These are phyloP conservation scores for Cuniculus paca DNA, from an alignment of 2,797 vertebrate species.

Conservation along the genomic window DNA sequence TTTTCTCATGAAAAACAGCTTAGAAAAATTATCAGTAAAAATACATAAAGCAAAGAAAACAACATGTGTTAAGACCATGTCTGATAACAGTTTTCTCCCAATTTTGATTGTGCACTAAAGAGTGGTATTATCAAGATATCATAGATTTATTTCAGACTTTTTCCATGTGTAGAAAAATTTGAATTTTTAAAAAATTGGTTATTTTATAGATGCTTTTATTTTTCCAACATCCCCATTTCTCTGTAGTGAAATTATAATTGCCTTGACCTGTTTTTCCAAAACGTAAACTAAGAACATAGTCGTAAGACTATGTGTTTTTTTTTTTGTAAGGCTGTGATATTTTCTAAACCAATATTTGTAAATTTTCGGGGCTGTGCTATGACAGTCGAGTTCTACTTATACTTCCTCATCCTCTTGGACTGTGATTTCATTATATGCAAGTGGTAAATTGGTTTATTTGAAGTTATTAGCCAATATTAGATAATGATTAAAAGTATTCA, in stretches of 20 bases:
- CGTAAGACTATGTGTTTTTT: neutral
- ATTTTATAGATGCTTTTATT: slow-evolving; percentile 1
- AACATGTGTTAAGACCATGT: neutral
- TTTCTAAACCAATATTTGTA: slow-evolving; percentile 11
- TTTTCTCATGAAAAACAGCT: slow-evolving; percentile 78
- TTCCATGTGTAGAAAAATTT: neutral
- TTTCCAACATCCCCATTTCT: neutral
- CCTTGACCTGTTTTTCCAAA: slow-evolving; percentile 45
- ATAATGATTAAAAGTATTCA: neutral
- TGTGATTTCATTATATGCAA: neutral
- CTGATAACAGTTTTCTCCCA: neutral
- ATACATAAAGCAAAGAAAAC: slow-evolving; percentile 64
- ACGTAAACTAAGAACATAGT: neutral
- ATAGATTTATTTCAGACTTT: slow-evolving; percentile 23
- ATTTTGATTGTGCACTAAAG: slow-evolving; percentile 54
- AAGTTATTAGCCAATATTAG: slow-evolving; percentile 3
- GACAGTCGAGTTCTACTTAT: neutral
- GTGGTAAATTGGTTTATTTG: neutral
- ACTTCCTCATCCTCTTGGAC: neutral
- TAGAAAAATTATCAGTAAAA: slow-evolving; percentile 72
- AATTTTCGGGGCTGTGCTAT: neutral
- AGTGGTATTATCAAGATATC: neutral
- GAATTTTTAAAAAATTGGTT: slow-evolving; percentile 38
- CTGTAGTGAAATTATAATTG: slow-evolving; percentile 23
- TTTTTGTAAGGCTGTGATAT: neutral